phyloP scores from a whole-genome alignment of 2,797 vertebrate genomes.

The Sarcoramphus papa region DNA sequence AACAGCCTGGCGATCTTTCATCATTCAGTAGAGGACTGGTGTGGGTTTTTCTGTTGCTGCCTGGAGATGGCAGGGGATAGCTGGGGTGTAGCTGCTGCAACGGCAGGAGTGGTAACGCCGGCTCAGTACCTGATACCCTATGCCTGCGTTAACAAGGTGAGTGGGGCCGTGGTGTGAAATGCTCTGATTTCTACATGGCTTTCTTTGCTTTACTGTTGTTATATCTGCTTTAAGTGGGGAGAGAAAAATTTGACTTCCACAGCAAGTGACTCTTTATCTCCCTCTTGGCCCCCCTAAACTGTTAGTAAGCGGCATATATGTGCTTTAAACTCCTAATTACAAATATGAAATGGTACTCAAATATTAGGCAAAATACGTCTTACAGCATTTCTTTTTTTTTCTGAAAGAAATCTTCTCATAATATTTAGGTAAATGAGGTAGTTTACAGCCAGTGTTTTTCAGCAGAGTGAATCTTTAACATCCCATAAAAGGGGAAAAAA shows the following conservation, averaged over 20 bases:
- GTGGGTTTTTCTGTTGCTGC: background rate
- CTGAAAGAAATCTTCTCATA: background rate
- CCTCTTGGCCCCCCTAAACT: background rate
- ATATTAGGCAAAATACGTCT: background rate
- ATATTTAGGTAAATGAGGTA: background rate
- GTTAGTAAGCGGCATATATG: background rate
- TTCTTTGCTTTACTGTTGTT: background rate
- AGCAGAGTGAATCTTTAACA: background rate
- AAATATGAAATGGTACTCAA: background rate
- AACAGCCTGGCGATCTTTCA: background rate
- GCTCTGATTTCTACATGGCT: background rate
- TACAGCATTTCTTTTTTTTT: background rate
- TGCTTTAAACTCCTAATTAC: background rate
- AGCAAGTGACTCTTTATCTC: background rate
- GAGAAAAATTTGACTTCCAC: background rate
- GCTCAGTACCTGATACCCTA: background rate
- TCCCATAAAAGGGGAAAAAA: background rate
- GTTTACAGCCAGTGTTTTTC: background rate
- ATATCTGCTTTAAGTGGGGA: background rate
- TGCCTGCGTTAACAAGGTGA: background rate
- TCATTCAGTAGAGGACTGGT: background rate
- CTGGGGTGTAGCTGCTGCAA: background rate
- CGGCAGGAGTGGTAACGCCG: background rate
- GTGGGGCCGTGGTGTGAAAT: background rate
- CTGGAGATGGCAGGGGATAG: background rate